These are phyloP conservation scores for Isurus oxyrinchus DNA, from an alignment of 2,113 vertebrate genomes.

Conservation along the genomic window DNA sequence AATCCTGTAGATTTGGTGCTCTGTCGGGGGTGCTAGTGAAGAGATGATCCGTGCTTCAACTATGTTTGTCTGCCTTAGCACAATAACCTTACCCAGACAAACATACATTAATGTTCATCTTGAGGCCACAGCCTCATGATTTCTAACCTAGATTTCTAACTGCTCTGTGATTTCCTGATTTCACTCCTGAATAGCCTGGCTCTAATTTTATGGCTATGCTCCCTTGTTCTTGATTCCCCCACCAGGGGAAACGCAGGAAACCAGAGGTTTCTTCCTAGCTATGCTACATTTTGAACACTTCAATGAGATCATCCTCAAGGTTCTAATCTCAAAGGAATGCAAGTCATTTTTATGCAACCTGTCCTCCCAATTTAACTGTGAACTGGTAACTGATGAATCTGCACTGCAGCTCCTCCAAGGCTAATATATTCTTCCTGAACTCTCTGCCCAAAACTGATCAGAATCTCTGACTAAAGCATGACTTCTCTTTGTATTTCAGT, in stretches of 20 bases:
- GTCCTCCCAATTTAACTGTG: too few species aligned
- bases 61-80: not conserved
- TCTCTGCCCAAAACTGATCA: too few species aligned
- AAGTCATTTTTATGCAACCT: too few species aligned
- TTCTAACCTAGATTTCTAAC: not conserved
- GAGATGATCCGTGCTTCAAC: not conserved
- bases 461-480: too few species aligned
- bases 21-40: not conserved
- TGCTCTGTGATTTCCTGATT: not conserved
- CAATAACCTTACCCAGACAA: not conserved
- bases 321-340: not conserved
- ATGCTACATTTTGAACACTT: not conserved
- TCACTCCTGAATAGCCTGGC: not conserved
- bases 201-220: not conserved
- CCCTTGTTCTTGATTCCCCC: too few species aligned
- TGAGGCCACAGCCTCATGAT: too few species aligned
- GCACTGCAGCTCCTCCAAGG: too few species aligned
- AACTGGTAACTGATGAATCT: too few species aligned
- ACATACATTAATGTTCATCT: not conserved
- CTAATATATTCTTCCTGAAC: too few species aligned
- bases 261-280: too few species aligned
- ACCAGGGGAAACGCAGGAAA: too few species aligned
- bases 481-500: too few species aligned
- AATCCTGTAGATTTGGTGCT: not conserved
- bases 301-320: not conserved